Percentiles rank a stretch among this genome's conserved stretches.
Conservation (phyloP, 2,888 invertebrate genomes). For the Anoplius nigerrimus region DNA sequence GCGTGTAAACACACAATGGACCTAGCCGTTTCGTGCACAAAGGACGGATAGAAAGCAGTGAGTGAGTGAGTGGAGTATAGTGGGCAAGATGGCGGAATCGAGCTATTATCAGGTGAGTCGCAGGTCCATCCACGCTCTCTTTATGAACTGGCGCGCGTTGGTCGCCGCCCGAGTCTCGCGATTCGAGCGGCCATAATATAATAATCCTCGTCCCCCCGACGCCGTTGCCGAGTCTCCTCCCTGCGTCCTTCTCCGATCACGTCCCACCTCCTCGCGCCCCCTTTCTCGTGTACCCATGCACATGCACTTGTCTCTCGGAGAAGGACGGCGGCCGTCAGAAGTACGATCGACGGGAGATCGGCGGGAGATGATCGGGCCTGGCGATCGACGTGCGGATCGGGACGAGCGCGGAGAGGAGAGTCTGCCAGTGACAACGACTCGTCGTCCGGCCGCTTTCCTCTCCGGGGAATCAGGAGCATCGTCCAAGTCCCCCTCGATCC, state of each 20-base stretch:
- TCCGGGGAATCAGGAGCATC: background rate
- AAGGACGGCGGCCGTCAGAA: too few species aligned
- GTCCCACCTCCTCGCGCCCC: constrained; percentile 5
- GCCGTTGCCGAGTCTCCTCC: constrained; percentile 3
- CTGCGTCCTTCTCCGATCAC: background rate
- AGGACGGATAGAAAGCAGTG: constrained; percentile 70
- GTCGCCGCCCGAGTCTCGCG: constrained; percentile 28
- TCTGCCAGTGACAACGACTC: too few species aligned
- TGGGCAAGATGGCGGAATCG: constrained; percentile 81
- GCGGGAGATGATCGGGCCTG: background rate
- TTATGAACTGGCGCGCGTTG: constrained; percentile 46
- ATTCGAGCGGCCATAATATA: constrained; percentile 45
- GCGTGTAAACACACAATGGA: constrained; percentile 61
- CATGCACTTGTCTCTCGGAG: background rate
- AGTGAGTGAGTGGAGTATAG: constrained; percentile 63
- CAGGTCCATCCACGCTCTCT: constrained; percentile 52
- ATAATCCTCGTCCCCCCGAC: constrained; percentile 22
- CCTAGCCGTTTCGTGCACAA: constrained; percentile 62
- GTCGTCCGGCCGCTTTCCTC: background rate
- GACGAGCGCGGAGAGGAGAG: background rate
- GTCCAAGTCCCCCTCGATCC: constrained; percentile 6
- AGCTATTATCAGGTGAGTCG: constrained; percentile 81
- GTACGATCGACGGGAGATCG: background rate
- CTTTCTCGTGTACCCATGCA: constrained; percentile 3
- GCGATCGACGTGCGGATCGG: too few species aligned